phyloP scores from a whole-genome alignment of 2,797 vertebrate genomes.

The Sphaeramia orbicularis region DNA sequence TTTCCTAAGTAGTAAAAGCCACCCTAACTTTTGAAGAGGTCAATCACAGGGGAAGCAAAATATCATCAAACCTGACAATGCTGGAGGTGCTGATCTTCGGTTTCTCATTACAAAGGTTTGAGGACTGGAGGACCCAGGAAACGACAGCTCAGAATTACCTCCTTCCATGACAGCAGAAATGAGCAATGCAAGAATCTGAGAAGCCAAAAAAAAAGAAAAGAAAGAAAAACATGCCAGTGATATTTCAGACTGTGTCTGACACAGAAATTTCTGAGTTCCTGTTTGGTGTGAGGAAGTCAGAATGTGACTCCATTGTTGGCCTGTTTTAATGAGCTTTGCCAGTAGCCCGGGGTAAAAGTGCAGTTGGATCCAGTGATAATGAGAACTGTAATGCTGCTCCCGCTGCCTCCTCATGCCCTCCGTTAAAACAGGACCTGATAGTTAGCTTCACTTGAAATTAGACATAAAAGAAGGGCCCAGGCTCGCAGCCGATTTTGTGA shows the following conservation, averaged over 20 bases:
- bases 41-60: conserved; percentile 11
- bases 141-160: conserved; percentile 8
- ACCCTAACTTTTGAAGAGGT: neutral
- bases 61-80: neutral
- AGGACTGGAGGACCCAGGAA: neutral
- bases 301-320: conserved; percentile 56
- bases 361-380: conserved; percentile 62
- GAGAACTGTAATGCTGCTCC: conserved; percentile 54
- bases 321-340: conserved; percentile 71
- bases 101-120: conserved; percentile 4
- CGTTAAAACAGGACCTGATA: conserved; percentile 35
- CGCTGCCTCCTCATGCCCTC: conserved; percentile 40
- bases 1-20: no score
- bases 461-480: conserved; percentile 29
- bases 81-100: neutral
- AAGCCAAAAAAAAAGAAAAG: neutral
- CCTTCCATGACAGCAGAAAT: conserved; percentile 10
- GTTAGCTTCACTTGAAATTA: conserved; percentile 41
- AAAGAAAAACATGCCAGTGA: conserved; percentile 6
- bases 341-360: conserved; percentile 56
- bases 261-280: conserved; percentile 29
- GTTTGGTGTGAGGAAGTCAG: conserved; percentile 42
- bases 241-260: conserved; percentile 31
- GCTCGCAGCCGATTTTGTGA: conserved; percentile 3
- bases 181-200: conserved; percentile 19